Percentiles rank a stretch among this genome's conserved stretches.
phyloP scores from a whole-genome alignment of 2,797 vertebrate species.

The Neoniphon sammara region DNA sequence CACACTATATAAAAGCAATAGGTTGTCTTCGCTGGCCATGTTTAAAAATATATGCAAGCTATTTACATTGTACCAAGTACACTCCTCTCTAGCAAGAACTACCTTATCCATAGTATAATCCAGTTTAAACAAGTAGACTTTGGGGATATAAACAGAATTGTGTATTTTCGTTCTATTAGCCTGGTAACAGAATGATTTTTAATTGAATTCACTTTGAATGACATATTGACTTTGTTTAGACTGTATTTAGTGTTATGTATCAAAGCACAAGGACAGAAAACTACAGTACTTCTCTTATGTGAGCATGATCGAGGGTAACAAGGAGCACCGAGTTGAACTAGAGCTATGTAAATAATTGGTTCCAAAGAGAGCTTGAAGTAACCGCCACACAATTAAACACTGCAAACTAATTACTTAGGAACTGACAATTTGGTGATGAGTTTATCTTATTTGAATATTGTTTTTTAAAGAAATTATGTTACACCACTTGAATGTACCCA shows the following conservation, averaged over 20 bases:
- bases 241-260: conserved; percentile 56
- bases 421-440: conserved; percentile 36
- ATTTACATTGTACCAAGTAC: conserved; percentile 78
- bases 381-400: conserved; percentile 48
- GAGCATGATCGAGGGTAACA: conserved; percentile 53
- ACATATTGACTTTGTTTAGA: conserved; percentile 28
- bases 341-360: conserved; percentile 48
- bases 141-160: conserved; percentile 56
- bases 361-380: conserved; percentile 32
- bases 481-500: conserved; percentile 45
- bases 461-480: conserved; percentile 35
- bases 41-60: conserved; percentile 84
- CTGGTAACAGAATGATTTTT: not conserved
- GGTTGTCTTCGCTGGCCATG: conserved; percentile 76
- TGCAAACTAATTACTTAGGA: conserved; percentile 53
- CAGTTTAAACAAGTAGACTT: conserved; percentile 46
- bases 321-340: conserved; percentile 54
- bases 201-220: conserved; percentile 16
- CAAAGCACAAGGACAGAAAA: conserved; percentile 58
- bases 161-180: conserved; percentile 29
- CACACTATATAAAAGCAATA: conserved; percentile 81
- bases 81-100: conserved; percentile 51
- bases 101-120: conserved; percentile 49
- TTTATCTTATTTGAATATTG: conserved; percentile 58
- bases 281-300: conserved; percentile 24